A percentile compares a stretch with the other conserved stretches of the same genome.
Conservation (phyloP, 2,113 vertebrate species). For the Varanus komodoensis region DNA sequence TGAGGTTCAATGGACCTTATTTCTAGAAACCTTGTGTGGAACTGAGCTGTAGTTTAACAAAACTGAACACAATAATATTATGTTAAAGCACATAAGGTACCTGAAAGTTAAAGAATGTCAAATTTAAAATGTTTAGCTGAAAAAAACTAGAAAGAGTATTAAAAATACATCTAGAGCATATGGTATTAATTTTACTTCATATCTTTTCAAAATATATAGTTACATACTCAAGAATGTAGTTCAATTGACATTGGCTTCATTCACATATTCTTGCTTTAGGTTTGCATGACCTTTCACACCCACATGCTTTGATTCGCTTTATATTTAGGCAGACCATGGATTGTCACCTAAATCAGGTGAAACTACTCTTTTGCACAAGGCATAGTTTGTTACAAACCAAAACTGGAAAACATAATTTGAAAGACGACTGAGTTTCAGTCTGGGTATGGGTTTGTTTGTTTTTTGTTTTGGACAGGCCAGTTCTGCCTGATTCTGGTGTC, state of each 20-base stretch:
- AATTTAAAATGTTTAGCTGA: neutral
- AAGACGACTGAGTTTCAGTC: neutral
- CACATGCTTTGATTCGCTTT: neutral
- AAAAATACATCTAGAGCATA: constrained; percentile 43
- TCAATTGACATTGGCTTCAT: neutral
- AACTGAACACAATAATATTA: constrained; percentile 68
- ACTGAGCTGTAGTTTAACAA: constrained; percentile 33
- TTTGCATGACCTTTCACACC: neutral
- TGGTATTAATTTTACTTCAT: constrained; percentile 26
- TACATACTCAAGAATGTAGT: neutral
- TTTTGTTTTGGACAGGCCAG: neutral
- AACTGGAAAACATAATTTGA: neutral
- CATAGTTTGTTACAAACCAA: neutral
- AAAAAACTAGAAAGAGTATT: neutral
- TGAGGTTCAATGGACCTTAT: neutral
- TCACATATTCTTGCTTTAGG: neutral
- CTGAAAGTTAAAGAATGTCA: constrained; percentile 48
- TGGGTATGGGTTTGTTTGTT: neutral
- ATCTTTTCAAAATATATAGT: constrained; percentile 3
- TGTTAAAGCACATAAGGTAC: constrained; percentile 58
- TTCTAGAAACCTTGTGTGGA: neutral
- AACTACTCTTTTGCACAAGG: neutral
- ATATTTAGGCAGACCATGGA: neutral
- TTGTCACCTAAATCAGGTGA: neutral
- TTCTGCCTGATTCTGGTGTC: neutral